Base-by-base conservation (phyloP, 64 coral and sea anemone species). In the Porites lutea region DNA sequence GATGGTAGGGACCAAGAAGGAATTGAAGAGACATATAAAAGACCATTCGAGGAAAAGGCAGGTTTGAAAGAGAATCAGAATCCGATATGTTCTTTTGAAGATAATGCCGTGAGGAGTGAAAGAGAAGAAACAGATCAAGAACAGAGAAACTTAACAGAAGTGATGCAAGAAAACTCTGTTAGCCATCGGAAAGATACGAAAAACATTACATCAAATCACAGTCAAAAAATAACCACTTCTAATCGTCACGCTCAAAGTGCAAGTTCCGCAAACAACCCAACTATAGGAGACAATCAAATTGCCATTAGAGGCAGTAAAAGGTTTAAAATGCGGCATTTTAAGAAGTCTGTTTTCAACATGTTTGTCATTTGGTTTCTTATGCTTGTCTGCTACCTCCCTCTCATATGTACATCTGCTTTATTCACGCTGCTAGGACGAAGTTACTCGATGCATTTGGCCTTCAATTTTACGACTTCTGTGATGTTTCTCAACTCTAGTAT, bases 401-500 rank as follows among this genome's bases (percentile, higher is more conserved):
- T 67, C 3, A 84, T 84, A 21, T 84, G 81, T 7, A 84, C 47
- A 52, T 84, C 81, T 22, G 69, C 16, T 6, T 19, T 67, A 15
- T 46, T 84, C 18, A n/a, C 49, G 44, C 23, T 84, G 14, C 19
- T 68, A 2, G 81, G 81, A 13, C 81, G 81, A 4, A 68, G 45
- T 68, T 52, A 84, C 45, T n/a, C 81, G 8, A 69, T 84, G 6
- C 81, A 84, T 14, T n/a, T 84, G 10, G 81, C 81, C 1, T 84
- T 84, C 63, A 84, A 84, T 68, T 84, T 84, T 19, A 68, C 81
- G 7, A 84, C 81, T 0, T 84, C 81, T 68, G 81, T 84, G 19
- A 84, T 84, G 81, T 84, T 84, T 68, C 18, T 84, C 27, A 84
- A 84, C 14, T 84, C 81, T 10, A 84, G 81, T 19, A 65, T 84